These are phyloP conservation scores for Scytalopus superciliaris DNA, from an alignment of 2,113 vertebrate genomes.

Conservation along the genomic window DNA sequence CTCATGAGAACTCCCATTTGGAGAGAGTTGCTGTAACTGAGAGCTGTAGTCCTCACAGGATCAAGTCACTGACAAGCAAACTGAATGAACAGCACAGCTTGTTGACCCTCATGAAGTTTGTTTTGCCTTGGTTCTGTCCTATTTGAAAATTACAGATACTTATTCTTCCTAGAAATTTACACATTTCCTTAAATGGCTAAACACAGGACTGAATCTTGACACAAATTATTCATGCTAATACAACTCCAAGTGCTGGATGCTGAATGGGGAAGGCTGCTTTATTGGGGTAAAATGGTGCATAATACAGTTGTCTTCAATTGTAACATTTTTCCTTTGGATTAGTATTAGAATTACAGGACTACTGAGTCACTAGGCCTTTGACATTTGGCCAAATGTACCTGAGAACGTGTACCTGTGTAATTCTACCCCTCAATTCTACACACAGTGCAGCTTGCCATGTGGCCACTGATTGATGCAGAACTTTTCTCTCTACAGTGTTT, in stretches of 20 bases:
- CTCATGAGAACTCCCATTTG: not conserved
- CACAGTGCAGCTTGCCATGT: not conserved
- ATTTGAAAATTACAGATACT: not conserved
- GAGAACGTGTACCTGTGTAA: not conserved
- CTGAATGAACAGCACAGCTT: not conserved
- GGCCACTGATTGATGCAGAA: not conserved
- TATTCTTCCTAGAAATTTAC: not conserved
- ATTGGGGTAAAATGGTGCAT: not conserved
- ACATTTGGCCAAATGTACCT: not conserved
- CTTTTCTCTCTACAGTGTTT: not conserved
- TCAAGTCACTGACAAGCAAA: not conserved
- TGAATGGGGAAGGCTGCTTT: not conserved
- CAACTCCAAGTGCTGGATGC: not conserved
- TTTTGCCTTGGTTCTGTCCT: not conserved
- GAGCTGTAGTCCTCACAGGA: not conserved
- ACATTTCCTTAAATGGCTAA: not conserved
- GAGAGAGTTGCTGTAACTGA: not conserved
- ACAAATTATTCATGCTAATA: rapidly evolving
- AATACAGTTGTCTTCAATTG: not conserved
- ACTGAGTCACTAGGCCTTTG: not conserved
- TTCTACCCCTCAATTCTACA: not conserved
- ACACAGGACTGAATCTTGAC: not conserved
- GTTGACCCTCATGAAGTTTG: not conserved
- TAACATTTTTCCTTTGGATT: not conserved
- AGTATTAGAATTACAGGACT: not conserved